These are phyloP conservation scores for Zaprionus nigranus DNA, from an alignment of 1,140 invertebrate genomes.

Conservation along the genomic window DNA sequence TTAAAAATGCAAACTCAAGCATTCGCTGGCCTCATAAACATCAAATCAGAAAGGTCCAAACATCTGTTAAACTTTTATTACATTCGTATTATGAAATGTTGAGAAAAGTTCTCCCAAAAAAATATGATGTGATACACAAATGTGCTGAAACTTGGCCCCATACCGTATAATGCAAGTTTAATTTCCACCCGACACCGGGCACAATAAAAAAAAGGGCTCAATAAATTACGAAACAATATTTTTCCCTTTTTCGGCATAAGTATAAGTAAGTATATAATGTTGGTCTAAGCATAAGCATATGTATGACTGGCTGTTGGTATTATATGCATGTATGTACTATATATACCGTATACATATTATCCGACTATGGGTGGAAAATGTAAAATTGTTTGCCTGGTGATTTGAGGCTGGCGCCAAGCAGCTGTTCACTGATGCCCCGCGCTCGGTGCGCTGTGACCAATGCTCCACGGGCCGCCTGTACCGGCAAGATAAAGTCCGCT, in stretches of 20 bases:
- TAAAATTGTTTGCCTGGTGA: slow-evolving; percentile 66
- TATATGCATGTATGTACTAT: slow-evolving; percentile 42
- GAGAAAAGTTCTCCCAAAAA: slow-evolving; percentile 17
- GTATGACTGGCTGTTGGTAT: slow-evolving; percentile 1
- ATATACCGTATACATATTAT: slow-evolving; percentile 29
- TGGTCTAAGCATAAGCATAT: background rate
- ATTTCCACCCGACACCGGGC: slow-evolving; percentile 47
- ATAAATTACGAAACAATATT: slow-evolving; percentile 70
- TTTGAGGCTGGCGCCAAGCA: slow-evolving; percentile 50
- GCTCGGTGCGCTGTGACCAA: slow-evolving; percentile 26
- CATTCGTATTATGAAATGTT: slow-evolving; percentile 38
- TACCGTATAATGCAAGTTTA: slow-evolving; percentile 76
- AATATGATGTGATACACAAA: slow-evolving; percentile 37
- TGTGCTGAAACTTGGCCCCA: slow-evolving; percentile 31
- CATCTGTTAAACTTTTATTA: slow-evolving; percentile 72
- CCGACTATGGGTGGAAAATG: slow-evolving; percentile 40
- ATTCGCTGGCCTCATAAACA: slow-evolving; percentile 62
- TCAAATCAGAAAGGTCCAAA: slow-evolving; percentile 59
- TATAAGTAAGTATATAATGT: slow-evolving; percentile 17
- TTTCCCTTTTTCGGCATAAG: slow-evolving; percentile 7
- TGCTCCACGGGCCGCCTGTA: slow-evolving; percentile 45
- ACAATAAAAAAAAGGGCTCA: slow-evolving; percentile 50
- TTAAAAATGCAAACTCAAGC: slow-evolving; percentile 66
- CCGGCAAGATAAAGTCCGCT: slow-evolving; percentile 78
- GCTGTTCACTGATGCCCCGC: slow-evolving; percentile 72